phyloP scores from a whole-genome alignment of 2,113 vertebrate genomes.

The Eulemur macaco region DNA sequence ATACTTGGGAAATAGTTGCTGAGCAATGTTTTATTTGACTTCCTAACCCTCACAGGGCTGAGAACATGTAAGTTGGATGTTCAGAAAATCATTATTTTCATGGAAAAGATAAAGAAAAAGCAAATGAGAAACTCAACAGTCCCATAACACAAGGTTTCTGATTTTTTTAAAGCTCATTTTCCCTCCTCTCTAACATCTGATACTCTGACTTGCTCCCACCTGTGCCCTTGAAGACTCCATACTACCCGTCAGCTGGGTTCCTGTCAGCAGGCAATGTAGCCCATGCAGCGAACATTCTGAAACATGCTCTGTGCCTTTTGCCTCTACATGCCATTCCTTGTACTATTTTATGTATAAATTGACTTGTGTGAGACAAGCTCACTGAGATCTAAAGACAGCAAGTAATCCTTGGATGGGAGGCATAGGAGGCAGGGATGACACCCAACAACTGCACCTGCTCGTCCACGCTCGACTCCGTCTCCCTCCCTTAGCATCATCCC shows the following conservation, averaged over 20 bases:
- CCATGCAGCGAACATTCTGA: neutral
- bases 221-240: neutral
- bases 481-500: neutral
- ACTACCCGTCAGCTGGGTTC: neutral
- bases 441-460: neutral
- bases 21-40: slow-evolving; percentile 40
- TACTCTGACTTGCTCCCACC: neutral
- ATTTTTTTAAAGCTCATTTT: neutral
- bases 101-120: slow-evolving; percentile 21
- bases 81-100: slow-evolving; percentile 44
- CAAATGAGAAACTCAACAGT: neutral
- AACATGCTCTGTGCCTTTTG: neutral
- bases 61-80: neutral
- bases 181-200: neutral
- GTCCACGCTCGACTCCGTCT: neutral
- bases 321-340: neutral
- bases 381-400: neutral
- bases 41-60: neutral
- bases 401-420: neutral
- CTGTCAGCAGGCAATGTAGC: neutral
- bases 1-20: neutral
- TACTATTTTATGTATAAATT: neutral
- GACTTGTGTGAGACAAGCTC: neutral
- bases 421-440: neutral
- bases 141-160: neutral